These are phyloP conservation scores for Plotosus lineatus DNA, from an alignment of 2,113 vertebrate species.

Conservation along the genomic window DNA sequence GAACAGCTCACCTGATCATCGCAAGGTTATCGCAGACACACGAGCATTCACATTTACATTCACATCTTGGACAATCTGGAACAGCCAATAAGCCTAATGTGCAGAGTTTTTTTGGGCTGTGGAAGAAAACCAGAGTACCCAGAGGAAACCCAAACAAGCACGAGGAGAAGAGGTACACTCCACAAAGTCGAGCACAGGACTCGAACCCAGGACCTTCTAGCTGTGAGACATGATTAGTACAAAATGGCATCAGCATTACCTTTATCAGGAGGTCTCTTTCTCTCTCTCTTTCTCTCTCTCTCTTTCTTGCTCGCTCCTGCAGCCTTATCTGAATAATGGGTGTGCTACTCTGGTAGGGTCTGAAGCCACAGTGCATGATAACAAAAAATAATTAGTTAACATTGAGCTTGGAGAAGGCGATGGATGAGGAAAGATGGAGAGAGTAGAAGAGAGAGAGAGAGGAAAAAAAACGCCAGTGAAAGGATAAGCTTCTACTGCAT, in stretches of 20 bases:
- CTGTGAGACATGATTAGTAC: not conserved
- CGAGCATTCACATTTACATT: too few species aligned
- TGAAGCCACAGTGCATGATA: slow-evolving; percentile 72
- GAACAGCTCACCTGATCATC: too few species aligned
- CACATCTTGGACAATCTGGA: too few species aligned
- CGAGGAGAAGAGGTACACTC: too few species aligned
- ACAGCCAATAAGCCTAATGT: too few species aligned
- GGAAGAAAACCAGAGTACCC: too few species aligned
- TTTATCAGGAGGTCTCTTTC: slow-evolving; percentile 66
- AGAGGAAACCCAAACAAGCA: too few species aligned
- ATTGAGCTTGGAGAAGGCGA: slow-evolving; percentile 68
- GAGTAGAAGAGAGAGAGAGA: slow-evolving; percentile 47
- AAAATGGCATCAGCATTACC: slow-evolving; percentile 65
- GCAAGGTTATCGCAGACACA: not conserved
- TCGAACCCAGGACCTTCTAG: too few species aligned
- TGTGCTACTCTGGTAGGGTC: slow-evolving; percentile 73
- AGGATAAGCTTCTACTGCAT: slow-evolving; percentile 50
- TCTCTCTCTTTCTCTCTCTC: not conserved
- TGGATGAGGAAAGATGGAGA: slow-evolving; percentile 45
- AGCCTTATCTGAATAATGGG: slow-evolving; percentile 72
- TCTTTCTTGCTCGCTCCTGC: slow-evolving; percentile 61
- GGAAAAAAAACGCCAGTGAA: slow-evolving; percentile 55
- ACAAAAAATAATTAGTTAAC: slow-evolving; percentile 80
- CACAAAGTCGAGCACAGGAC: too few species aligned
- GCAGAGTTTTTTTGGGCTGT: too few species aligned